phyloP scores from a whole-genome alignment of 2,888 invertebrate genomes.

The Nyleta sp. region DNA sequence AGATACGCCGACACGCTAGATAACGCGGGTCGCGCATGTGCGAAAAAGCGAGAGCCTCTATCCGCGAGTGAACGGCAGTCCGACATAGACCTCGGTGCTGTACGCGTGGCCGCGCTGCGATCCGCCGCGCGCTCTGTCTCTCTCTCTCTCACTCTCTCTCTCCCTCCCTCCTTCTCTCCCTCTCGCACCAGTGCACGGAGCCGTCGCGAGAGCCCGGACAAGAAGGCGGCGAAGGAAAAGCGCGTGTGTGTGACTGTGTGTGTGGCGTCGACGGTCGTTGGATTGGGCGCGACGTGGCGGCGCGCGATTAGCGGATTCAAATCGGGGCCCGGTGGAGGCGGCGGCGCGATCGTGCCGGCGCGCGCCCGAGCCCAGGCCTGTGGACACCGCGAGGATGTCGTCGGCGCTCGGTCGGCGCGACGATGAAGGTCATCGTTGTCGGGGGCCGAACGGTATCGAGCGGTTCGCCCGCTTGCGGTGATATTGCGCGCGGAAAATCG shows the following conservation, averaged over 20 bases:
- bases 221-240: too few species aligned
- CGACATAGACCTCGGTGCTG: conserved; percentile 74
- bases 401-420: conserved; percentile 32
- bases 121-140: neutral
- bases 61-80: conserved; percentile 69
- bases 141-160: conserved; percentile 6
- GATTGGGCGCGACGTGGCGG: conserved; percentile 6
- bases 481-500: conserved; percentile 58
- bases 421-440: conserved; percentile 55
- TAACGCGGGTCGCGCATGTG: conserved; percentile 57
- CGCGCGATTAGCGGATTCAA: conserved; percentile 3
- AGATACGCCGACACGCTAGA: conserved; percentile 59
- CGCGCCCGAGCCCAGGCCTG: conserved; percentile 3
- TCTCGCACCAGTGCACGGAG: too few species aligned
- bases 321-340: conserved; percentile 9
- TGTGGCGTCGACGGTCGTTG: neutral
- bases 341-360: conserved; percentile 9
- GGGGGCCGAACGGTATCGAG: conserved; percentile 55
- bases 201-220: too few species aligned
- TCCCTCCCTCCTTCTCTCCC: conserved; percentile 2
- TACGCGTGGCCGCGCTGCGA: conserved; percentile 64
- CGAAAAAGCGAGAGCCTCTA: conserved; percentile 43
- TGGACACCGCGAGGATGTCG: conserved; percentile 2
- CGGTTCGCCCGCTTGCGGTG: conserved; percentile 52
- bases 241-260: conserved; percentile 4